Evolutionary conservation across 2,797 vertebrate species (phyloP).

Genomic region (Sciurus vulgaris): DNA sequence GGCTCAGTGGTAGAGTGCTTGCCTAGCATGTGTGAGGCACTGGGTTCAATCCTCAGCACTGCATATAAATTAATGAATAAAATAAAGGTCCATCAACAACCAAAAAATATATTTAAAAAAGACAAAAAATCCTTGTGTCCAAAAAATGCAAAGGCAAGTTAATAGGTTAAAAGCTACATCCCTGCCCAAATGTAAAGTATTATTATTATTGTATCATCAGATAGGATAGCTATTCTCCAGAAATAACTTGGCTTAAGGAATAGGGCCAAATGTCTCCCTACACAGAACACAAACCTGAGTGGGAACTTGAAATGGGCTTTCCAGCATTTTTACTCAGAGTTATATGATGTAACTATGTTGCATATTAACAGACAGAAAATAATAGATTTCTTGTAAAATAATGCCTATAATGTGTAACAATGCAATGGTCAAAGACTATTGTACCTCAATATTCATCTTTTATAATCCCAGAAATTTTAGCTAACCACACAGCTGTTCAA

Average conservation of each 20-base stretch:
- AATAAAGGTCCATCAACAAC: too few species aligned
- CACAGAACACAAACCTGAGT: background rate
- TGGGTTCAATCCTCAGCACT: too few species aligned
- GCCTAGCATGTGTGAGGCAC: too few species aligned
- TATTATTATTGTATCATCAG: background rate
- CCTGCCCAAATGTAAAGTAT: background rate
- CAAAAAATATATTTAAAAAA: too few species aligned
- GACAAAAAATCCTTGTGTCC: background rate
- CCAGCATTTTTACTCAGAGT: background rate
- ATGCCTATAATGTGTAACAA: background rate
- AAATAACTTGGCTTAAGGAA: constrained; percentile 51
- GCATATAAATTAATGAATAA: too few species aligned
- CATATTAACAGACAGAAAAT: background rate
- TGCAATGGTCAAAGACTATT: background rate
- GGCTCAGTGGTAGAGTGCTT: too few species aligned
- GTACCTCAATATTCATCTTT: background rate
- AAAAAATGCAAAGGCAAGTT: background rate
- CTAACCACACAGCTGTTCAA: background rate
- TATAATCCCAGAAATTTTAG: background rate
- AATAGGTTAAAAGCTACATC: background rate
- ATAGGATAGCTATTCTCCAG: background rate
- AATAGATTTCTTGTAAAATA: background rate
- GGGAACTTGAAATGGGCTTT: background rate
- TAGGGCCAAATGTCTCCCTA: background rate
- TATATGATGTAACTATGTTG: background rate